Conservation (phyloP, 2,797 vertebrate species). For the Acrocephalus scirpaceus region DNA sequence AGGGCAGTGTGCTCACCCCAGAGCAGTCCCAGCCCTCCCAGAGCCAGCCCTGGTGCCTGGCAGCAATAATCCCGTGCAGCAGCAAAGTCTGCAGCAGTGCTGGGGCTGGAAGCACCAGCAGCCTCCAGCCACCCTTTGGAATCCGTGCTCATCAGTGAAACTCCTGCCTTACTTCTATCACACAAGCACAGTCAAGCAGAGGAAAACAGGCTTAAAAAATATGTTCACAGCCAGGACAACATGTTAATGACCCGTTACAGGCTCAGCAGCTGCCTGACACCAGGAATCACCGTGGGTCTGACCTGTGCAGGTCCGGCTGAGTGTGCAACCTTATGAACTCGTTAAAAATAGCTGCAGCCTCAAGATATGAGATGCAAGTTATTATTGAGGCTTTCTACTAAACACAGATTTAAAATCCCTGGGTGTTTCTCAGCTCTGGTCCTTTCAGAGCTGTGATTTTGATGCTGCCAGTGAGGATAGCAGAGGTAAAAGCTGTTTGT, state of each 20-base stretch:
- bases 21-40: neutral
- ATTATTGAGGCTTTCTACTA: neutral
- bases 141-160: neutral
- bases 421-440: neutral
- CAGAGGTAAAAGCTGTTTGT: slow-evolving; percentile 58
- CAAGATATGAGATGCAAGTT: neutral
- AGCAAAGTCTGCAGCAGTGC: neutral
- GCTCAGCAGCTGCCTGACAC: neutral
- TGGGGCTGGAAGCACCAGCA: neutral
- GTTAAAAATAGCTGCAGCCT: neutral
- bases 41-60: neutral
- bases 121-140: neutral
- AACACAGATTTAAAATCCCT: slow-evolving; percentile 22
- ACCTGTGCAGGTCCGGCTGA: neutral
- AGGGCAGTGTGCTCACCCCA: neutral
- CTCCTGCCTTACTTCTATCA: neutral
- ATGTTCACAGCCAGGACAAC: neutral
- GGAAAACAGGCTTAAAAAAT: neutral
- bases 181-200: neutral
- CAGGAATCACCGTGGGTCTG: neutral
- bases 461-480: slow-evolving; percentile 30
- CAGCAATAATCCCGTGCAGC: neutral
- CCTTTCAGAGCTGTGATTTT: slow-evolving; percentile 34
- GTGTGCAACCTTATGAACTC: neutral
- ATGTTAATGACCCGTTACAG: neutral